Evolutionary conservation across 2,888 invertebrate genomes (phyloP), one percentile per base, ranked within the genome.

Genomic region (Abrostola tripartita): DNA sequence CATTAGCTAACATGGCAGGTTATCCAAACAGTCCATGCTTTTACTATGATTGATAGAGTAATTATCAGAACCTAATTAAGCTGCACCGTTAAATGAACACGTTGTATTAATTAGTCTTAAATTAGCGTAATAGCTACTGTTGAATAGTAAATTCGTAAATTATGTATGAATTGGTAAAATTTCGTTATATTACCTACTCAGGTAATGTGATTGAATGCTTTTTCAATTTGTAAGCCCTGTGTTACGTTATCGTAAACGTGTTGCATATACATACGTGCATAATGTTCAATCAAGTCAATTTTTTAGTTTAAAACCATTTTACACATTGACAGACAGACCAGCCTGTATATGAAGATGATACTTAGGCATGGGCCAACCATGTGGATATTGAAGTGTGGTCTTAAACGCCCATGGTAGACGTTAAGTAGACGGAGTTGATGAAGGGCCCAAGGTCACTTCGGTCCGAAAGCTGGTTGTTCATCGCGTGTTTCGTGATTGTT

Each of bases 1-100:
- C 11, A 38, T 55, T 37, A 54, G 12, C 47, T 53, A 49, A 64
- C 56, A 35, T 53, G 2, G 35, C 44, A 47, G 44, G 44, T 60
- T 57, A 60, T 76, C 44, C 60, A 51, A 58, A 76, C 53, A 44
- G 49, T n/a, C 10, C 0, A 8, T 24, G 74, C 77, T 76, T 83
- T 74, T 74, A 77, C 67, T 76, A 80, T 81, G 81, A 83, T 77
- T 83, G 72, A 79, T 81, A 78, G 50, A 47, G 50, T 63, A 58
- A 73, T 73, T 73, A 73, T 67, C 57, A 76, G 9, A n/a, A n/a
- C 52, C 24, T 61, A 73, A 76, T 77, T 58, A 74, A 47, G 55
- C 63, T 41, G 61, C 71, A 81, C 56, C 65, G 65, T 60, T 63
- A 55, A 76, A 66, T 10, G 56, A 63, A 58, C 58, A 58, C 55